Conservation (phyloP, 35 echinoderm and acorn worm genomes). For the Chiridota heheva region DNA sequence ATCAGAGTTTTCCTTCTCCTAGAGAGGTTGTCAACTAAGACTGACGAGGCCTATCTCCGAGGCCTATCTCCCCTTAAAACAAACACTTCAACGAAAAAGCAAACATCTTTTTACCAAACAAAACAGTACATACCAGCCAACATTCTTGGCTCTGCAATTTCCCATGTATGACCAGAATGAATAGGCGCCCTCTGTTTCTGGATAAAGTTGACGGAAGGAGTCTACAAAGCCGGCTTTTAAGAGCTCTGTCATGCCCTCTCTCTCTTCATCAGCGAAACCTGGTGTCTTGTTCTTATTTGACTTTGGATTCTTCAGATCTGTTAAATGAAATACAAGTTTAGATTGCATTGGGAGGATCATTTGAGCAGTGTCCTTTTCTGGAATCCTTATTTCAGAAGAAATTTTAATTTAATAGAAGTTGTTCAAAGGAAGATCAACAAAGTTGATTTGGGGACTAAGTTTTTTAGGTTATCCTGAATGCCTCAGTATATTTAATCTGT, state of each 20-base stretch:
- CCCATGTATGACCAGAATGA: conserved; percentile 99
- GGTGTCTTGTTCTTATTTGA: conserved; percentile 89
- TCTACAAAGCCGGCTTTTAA: conserved; percentile 76
- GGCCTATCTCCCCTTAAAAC: too few species aligned
- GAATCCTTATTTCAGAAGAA: not conserved
- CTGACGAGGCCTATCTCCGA: too few species aligned
- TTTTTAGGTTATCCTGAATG: too few species aligned
- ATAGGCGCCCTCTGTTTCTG: conserved; percentile 71
- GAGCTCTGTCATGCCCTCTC: conserved; percentile 79
- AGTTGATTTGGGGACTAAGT: too few species aligned
- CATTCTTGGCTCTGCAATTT: conserved; percentile 89
- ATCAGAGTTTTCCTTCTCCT: too few species aligned
- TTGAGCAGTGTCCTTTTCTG: not conserved
- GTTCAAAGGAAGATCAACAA: too few species aligned
- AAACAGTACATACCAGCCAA: conserved; percentile 75
- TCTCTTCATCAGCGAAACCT: conserved; percentile 81
- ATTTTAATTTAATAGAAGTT: too few species aligned
- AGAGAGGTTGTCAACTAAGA: too few species aligned
- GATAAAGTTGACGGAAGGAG: conserved; percentile 81
- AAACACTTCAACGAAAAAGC: too few species aligned
- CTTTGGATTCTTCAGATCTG: conserved; percentile 97
- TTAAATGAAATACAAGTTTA: not conserved
- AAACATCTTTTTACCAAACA: not conserved
- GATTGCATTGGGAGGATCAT: not conserved
- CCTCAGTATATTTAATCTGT: too few species aligned